These are phyloP conservation scores for Ceratoteleas bidentatus DNA, from an alignment of 1,140 invertebrate genomes.

Conservation along the genomic window DNA sequence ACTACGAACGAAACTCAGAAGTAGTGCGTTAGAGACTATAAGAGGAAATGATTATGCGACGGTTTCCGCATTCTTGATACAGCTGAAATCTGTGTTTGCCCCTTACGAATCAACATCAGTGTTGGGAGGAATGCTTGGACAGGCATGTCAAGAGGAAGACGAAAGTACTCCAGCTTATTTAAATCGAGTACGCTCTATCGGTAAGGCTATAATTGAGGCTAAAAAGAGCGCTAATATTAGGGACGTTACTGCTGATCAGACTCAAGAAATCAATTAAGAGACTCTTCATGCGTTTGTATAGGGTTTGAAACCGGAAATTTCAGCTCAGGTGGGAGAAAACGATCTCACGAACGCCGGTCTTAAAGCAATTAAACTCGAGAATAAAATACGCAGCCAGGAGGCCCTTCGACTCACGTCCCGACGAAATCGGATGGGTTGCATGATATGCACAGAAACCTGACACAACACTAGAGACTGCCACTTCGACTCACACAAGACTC, in stretches of 20 bases:
- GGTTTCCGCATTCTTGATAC: no score
- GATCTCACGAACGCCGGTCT: slow-evolving; percentile 12
- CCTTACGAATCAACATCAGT: slow-evolving; percentile 14
- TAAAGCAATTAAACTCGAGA: slow-evolving; percentile 23
- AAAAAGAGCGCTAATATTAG: slow-evolving; percentile 15
- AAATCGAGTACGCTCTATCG: slow-evolving; percentile 4
- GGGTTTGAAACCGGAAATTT: slow-evolving; percentile 30
- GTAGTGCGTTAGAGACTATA: no score
- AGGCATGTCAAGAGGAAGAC: slow-evolving; percentile 7
- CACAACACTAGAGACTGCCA: slow-evolving; percentile 6
- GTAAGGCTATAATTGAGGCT: slow-evolving; percentile 15
- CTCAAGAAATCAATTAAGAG: slow-evolving; percentile 23
- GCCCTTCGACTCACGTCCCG: background rate
- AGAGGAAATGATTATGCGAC: no score
- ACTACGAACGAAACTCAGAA: no score
- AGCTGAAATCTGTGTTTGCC: slow-evolving; percentile 22
- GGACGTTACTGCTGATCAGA: slow-evolving; percentile 3
- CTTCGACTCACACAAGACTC: background rate
- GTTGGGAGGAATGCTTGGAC: slow-evolving; percentile 12
- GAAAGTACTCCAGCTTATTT: slow-evolving; percentile 16
- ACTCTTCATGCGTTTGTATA: slow-evolving; percentile 8
- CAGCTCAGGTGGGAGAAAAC: slow-evolving; percentile 3
- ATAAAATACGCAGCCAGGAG: slow-evolving; percentile 6
- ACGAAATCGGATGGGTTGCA: background rate
- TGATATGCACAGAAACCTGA: background rate